Evolutionary conservation across 2,797 vertebrate genomes (phyloP).

Genomic region (Ctenopoma multispine): DNA sequence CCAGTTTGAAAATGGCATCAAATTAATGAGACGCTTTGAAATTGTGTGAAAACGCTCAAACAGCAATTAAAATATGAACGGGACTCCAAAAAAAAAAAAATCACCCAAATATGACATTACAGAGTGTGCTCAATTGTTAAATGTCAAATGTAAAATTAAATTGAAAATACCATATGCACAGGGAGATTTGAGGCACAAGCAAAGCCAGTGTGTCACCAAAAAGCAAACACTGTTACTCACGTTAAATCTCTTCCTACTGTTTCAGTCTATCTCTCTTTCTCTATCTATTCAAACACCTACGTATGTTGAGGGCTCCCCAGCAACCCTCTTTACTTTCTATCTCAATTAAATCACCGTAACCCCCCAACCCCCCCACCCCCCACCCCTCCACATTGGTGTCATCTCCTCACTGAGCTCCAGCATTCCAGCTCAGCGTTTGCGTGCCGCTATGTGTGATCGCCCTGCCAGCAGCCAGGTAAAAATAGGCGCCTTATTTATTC

Average conservation of each 20-base stretch:
- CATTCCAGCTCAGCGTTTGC: not conserved
- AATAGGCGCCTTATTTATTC: constrained; percentile 75
- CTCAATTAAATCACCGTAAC: constrained; percentile 54
- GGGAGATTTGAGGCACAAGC: constrained; percentile 2
- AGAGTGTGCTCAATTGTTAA: constrained; percentile 30
- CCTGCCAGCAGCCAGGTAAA: constrained; percentile 64
- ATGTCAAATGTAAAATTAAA: constrained; percentile 59
- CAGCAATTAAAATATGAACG: constrained; percentile 49
- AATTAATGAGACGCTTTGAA: constrained; percentile 57
- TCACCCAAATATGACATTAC: constrained; percentile 53
- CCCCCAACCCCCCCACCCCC: constrained; percentile 27
- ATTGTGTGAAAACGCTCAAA: constrained; percentile 48
- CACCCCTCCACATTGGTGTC: constrained; percentile 38
- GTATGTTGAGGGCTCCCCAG: constrained; percentile 10
- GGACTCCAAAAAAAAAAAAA: constrained; percentile 30
- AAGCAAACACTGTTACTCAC: not conserved
- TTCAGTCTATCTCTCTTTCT: not conserved
- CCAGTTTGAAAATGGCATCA: constrained; percentile 31
- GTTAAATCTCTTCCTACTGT: constrained; percentile 18
- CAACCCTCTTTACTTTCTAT: constrained; percentile 33
- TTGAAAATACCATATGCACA: constrained; percentile 19
- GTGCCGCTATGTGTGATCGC: constrained; percentile 43
- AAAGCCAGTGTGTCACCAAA: constrained; percentile 19
- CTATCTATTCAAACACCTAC: not conserved
- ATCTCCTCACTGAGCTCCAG: constrained; percentile 39